These are phyloP conservation scores for Chrysolina oricalcia DNA, from an alignment of 2,888 invertebrate genomes.

Conservation along the genomic window DNA sequence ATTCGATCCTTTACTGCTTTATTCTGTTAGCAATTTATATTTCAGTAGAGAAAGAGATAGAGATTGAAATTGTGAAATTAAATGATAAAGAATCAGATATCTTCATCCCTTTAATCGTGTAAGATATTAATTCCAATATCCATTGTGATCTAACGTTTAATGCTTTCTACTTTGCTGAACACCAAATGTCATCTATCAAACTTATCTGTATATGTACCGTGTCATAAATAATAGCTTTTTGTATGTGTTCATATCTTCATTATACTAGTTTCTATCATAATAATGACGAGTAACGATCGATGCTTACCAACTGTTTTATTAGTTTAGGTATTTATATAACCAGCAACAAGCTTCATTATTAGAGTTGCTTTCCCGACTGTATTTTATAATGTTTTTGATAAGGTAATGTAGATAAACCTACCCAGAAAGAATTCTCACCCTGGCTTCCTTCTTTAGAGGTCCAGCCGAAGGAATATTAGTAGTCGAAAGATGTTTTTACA, in stretches of 20 bases:
- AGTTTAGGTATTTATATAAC: background rate
- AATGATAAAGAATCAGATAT: background rate
- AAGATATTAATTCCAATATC: background rate
- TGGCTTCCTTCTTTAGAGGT: too few relatives aligned
- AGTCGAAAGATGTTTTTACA: too few relatives aligned
- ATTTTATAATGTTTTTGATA: background rate
- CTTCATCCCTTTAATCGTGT: background rate
- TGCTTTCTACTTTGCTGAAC: background rate
- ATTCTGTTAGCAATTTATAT: too few relatives aligned
- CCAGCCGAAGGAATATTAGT: too few relatives aligned
- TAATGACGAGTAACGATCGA: background rate
- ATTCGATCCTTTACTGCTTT: too few relatives aligned
- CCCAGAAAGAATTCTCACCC: too few relatives aligned
- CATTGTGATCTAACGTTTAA: background rate
- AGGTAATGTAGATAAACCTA: too few relatives aligned
- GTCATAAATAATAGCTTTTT: background rate
- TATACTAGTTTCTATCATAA: background rate
- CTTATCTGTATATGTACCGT: background rate
- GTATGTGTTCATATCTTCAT: background rate
- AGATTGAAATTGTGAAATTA: too few relatives aligned
- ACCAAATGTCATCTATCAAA: background rate
- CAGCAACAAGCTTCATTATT: background rate
- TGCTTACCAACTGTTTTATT: background rate
- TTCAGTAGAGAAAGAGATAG: too few relatives aligned
- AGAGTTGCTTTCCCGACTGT: background rate